phyloP scores from a whole-genome alignment of 2,113 vertebrate species.

The Gnathonemus longibarbis region DNA sequence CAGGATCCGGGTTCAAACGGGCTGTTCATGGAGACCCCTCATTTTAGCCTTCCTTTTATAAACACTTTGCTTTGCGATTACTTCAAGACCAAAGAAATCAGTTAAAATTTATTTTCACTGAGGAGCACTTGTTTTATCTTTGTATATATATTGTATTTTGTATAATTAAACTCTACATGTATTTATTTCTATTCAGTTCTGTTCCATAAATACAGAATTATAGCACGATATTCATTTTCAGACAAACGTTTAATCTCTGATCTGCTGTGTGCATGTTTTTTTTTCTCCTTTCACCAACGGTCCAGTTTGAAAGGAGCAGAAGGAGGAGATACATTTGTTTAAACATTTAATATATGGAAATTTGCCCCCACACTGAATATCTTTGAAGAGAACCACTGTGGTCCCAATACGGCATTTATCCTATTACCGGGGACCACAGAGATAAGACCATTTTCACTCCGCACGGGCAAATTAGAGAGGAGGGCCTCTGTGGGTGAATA shows the following conservation, averaged over 20 bases:
- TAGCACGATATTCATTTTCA: not conserved
- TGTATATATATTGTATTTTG: not conserved
- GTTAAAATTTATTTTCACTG: not conserved
- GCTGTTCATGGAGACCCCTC: conserved; percentile 42
- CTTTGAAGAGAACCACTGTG: conserved; percentile 53
- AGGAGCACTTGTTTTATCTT: not conserved
- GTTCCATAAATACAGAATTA: not conserved
- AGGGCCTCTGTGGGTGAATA: conserved; percentile 48
- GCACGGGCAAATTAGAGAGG: conserved; percentile 55
- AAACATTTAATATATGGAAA: conserved; percentile 50
- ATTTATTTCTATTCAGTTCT: not conserved
- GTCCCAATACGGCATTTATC: conserved; percentile 66
- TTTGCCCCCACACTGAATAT: conserved; percentile 22
- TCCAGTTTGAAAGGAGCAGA: conserved; percentile 28
- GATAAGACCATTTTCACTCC: conserved; percentile 60
- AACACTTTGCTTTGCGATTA: not conserved
- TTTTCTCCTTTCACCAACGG: not conserved
- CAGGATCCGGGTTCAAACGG: conserved; percentile 46
- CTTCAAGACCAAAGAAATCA: not conserved
- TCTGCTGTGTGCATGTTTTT: conserved; percentile 8
- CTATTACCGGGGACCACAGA: conserved; percentile 53
- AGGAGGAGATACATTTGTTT: conserved; percentile 49
- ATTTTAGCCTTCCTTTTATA: conserved; percentile 51
- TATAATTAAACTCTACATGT: not conserved
- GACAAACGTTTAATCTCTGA: not conserved